A percentile compares a stretch with the other conserved stretches of the same genome.
Evolutionary conservation across 1,140 invertebrate species (phyloP).

Genomic region (Hormaphis cornu): DNA sequence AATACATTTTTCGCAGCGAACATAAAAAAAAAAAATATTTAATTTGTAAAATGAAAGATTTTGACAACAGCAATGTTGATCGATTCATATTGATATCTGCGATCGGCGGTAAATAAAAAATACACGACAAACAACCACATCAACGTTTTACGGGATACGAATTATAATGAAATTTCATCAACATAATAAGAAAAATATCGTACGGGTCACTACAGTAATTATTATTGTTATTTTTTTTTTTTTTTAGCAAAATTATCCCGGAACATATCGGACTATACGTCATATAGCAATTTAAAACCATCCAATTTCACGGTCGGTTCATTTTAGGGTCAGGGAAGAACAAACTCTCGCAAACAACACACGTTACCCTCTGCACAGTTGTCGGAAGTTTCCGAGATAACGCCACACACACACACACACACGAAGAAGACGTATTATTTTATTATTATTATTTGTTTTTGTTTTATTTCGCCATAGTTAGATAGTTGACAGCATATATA

Average conservation of each 20-base stretch:
- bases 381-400: constrained; percentile 12
- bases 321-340: not conserved
- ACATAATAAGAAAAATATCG: not conserved
- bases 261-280: not conserved
- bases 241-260: not conserved
- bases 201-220: not conserved
- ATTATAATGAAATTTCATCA: not conserved
- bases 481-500: no score
- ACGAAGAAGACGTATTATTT: not conserved
- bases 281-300: not conserved
- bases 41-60: no score
- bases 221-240: no score
- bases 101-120: no score
- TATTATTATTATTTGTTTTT: not conserved
- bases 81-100: no score
- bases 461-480: no score
- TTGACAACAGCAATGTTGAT: no score
- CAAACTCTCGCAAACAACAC: not conserved
- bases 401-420: not conserved
- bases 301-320: constrained; percentile 22
- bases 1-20: no score
- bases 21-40: no score
- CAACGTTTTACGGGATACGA: no score
- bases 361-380: not conserved
- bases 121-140: no score